Evolutionary conservation across 2,797 vertebrate species (phyloP).

Genomic region (Sternotherus odoratus): DNA sequence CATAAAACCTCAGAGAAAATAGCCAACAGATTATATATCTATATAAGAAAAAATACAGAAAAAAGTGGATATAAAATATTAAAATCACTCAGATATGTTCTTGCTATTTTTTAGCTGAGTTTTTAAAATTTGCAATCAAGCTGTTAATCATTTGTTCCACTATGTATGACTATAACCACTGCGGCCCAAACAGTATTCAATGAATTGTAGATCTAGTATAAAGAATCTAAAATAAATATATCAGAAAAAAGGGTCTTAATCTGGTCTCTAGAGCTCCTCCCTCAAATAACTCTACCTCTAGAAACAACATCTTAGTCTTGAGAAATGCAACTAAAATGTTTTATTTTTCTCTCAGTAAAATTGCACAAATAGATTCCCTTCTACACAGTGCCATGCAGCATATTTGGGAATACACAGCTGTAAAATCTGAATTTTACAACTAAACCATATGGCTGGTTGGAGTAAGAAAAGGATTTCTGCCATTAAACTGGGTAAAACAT

Average conservation of each 20-base stretch:
- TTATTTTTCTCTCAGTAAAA: background rate
- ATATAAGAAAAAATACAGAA: too few relatives aligned
- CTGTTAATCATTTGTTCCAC: background rate
- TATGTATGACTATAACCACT: background rate
- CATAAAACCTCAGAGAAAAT: background rate
- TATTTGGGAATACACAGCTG: background rate
- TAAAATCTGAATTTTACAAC: background rate
- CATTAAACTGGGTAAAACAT: background rate
- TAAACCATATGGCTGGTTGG: background rate
- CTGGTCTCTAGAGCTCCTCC: background rate
- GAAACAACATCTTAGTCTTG: background rate
- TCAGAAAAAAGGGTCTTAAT: background rate
- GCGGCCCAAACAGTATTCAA: background rate
- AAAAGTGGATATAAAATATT: background rate
- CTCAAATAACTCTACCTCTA: background rate
- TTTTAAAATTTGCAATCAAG: background rate
- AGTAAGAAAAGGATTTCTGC: background rate
- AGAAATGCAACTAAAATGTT: background rate
- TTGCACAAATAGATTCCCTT: background rate
- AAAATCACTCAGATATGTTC: fast-evolving
- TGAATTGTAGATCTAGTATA: background rate
- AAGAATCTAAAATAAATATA: background rate
- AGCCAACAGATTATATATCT: too few relatives aligned
- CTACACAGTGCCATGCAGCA: background rate
- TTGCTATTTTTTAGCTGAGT: background rate